Base-by-base conservation (phyloP, 2,113 vertebrate genomes). In the Physeter macrocephalus region DNA sequence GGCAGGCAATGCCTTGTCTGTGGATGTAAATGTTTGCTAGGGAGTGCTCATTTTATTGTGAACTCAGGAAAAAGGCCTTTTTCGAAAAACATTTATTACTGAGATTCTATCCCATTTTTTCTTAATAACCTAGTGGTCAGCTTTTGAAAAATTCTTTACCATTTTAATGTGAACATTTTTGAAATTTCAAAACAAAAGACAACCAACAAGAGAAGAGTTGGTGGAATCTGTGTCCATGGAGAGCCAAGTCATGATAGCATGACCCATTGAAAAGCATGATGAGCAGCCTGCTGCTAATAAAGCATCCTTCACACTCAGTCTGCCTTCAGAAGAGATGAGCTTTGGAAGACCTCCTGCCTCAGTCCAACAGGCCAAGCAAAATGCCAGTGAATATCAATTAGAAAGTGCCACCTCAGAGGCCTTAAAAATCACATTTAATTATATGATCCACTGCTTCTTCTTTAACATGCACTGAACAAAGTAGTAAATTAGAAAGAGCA, bases 401-500 rank as follows among this genome's bases (percentile, higher is more conserved):
- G 25, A 92, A 98, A 97, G 85, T n/a, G 25, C 72, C 29, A 94
- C 80, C 64, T 71, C 66, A 90, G 96, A 97, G 88, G 77, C 15
- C 82, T 81, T 96, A n/a, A 97, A 88, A 97, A 61, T 94, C 95
- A 89, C 34, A 85, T 90, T 94, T 93, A 97, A 86, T 77, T 94
- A 71, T 13, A 92, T 87, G 90, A 98, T 61, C 96, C 86, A 93
- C 3, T 96, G 62, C 66, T 98, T 85, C 90, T 97, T 97, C 86
- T 93, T 96, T 80, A 97, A 93, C 72, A 96, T 57, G 71, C 71
- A 97, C 27, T 82, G 93, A 95, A 93, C 10, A 72, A 97, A 86
- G 54, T 34, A 96, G 75, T 93, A 97, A 97, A 98, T 96, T 21
- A 14, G 93, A 97, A 96, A 95, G 54, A 97, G 90, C 46, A 81